Percentiles rank a stretch among this genome's conserved stretches.
Conservation (phyloP, 2,888 invertebrate species). For the Drosophila dives region DNA sequence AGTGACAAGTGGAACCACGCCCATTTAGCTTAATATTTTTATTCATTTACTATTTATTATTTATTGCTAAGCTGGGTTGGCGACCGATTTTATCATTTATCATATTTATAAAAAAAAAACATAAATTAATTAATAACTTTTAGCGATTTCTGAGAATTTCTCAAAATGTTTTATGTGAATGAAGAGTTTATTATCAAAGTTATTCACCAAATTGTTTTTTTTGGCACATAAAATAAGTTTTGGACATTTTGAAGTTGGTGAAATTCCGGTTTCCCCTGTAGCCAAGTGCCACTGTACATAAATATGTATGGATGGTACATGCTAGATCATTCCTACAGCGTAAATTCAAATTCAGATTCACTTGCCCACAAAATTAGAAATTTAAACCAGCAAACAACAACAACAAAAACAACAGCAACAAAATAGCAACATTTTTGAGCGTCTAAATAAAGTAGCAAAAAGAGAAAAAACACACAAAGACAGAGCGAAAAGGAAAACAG, state of each 20-base stretch:
- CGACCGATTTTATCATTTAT: not conserved
- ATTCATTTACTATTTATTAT: not conserved
- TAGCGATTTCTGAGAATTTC: not conserved
- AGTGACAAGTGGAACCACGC: not conserved
- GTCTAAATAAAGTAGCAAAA: slow-evolving; percentile 72
- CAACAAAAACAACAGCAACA: slow-evolving; percentile 34
- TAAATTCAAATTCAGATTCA: slow-evolving; percentile 78
- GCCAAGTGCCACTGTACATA: slow-evolving; percentile 31
- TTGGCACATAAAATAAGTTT: not conserved
- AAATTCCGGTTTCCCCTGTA: slow-evolving; percentile 3
- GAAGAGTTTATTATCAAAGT: not conserved
- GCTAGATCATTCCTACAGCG: slow-evolving; percentile 66
- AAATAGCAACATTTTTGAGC: slow-evolving; percentile 69
- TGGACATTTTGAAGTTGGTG: not conserved
- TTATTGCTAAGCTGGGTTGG: not conserved
- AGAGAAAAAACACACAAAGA: slow-evolving; percentile 17
- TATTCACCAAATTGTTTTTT: not conserved
- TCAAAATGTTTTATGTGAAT: not conserved
- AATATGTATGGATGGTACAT: slow-evolving; percentile 35
- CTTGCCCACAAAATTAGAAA: slow-evolving; percentile 81
- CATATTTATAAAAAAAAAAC: not conserved
- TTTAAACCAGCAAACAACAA: slow-evolving; percentile 62
- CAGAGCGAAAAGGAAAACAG: slow-evolving; percentile 28
- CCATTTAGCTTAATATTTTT: not conserved
- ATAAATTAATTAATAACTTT: not conserved